Percentiles rank a stretch among this genome's conserved stretches.
These are phyloP conservation scores for Stratiomys singularior DNA, from an alignment of 2,888 invertebrate genomes.

Conservation along the genomic window DNA sequence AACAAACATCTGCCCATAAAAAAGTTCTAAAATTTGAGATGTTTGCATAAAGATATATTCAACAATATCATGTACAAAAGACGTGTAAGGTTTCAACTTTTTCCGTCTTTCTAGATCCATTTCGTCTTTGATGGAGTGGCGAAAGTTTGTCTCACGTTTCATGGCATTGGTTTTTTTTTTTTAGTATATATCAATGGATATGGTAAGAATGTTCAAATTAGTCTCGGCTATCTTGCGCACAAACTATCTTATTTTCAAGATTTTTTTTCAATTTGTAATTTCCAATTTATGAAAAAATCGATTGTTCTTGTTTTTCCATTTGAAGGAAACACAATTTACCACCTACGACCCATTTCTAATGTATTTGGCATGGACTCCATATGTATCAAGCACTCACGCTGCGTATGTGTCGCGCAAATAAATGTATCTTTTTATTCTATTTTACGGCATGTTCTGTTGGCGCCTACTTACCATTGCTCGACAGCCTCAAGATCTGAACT, in stretches of 20 bases:
- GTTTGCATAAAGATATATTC: slow-evolving; percentile 5
- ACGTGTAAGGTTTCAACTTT: background rate
- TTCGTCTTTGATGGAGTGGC: no score
- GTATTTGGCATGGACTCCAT: background rate
- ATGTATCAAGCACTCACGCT: background rate
- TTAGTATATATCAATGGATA: no score
- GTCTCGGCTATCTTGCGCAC: no score
- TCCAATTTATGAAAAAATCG: no score
- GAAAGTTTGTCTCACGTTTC: no score
- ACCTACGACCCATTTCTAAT: slow-evolving; percentile 1
- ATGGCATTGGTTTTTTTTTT: no score
- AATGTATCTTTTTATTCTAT: slow-evolving; percentile 3
- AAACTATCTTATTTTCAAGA: no score
- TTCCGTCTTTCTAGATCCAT: no score
- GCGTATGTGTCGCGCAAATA: slow-evolving; percentile 1
- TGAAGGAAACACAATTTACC: slow-evolving; percentile 9
- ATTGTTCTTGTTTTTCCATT: no score
- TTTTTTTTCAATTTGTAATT: no score
- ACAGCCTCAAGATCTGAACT: background rate
- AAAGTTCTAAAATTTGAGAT: slow-evolving; percentile 12
- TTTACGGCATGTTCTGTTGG: background rate
- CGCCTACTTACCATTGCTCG: slow-evolving; percentile 1
- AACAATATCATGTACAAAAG: background rate
- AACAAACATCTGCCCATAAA: slow-evolving; percentile 9
- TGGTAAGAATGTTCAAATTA: no score